A percentile compares a stretch with the other conserved stretches of the same genome.
Conservation (phyloP, 2,797 vertebrate genomes). For the Huso huso region DNA sequence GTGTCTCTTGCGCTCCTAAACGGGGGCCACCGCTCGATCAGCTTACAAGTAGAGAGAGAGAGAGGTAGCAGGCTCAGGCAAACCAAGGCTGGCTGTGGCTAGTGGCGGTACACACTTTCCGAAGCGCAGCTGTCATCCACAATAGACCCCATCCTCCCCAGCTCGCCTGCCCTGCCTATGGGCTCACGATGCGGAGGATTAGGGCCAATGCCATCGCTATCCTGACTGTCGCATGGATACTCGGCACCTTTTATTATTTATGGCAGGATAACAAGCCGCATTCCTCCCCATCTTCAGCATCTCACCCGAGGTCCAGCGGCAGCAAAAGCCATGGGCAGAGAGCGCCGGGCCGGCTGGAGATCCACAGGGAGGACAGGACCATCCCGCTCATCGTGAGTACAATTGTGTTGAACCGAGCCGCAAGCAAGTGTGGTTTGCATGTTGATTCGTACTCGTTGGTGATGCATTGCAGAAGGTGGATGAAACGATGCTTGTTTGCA, state of each 20-base stretch:
- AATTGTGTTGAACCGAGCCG: slow-evolving; percentile 29
- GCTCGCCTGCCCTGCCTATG: slow-evolving; percentile 54
- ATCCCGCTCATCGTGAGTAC: slow-evolving; percentile 81
- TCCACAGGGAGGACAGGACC: slow-evolving; percentile 79
- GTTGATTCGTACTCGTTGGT: slow-evolving; percentile 35
- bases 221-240: slow-evolving; percentile 94
- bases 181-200: slow-evolving; percentile 90
- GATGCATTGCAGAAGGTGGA: slow-evolving; percentile 13
- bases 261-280: slow-evolving; percentile 95
- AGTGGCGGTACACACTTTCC: no score
- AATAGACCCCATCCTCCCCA: background rate
- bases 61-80: no score
- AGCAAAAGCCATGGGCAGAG: slow-evolving; percentile 55
- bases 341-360: slow-evolving; percentile 63
- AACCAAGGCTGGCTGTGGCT: no score
- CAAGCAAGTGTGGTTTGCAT: slow-evolving; percentile 56
- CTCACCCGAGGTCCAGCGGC: slow-evolving; percentile 42
- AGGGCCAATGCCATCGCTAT: slow-evolving; percentile 96
- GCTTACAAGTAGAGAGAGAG: no score
- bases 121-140: no score
- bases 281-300: slow-evolving; percentile 57
- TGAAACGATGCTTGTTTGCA: no score
- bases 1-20: no score
- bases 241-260: slow-evolving; percentile 98
- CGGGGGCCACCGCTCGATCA: no score